A percentile compares a stretch with the other conserved stretches of the same genome.
These are phyloP conservation scores for Herpailurus yagouaroundi DNA, from an alignment of 2,113 vertebrate genomes.

Conservation along the genomic window DNA sequence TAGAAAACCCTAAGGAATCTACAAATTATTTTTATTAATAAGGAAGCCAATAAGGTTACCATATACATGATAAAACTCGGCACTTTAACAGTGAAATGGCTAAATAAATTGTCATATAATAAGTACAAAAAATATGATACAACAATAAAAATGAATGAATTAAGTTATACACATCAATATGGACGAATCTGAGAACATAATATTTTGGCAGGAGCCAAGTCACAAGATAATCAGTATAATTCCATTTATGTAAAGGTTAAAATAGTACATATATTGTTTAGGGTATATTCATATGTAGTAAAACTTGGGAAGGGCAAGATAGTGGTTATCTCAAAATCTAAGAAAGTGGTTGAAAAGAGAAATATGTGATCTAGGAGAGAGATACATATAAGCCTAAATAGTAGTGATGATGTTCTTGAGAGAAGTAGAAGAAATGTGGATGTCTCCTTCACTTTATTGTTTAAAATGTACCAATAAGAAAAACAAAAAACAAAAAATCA, in stretches of 20 bases:
- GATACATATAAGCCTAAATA: background rate
- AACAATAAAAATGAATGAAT: background rate
- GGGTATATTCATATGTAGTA: background rate
- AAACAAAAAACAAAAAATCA: background rate
- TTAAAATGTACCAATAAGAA: background rate
- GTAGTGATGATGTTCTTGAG: background rate
- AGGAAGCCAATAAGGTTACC: background rate
- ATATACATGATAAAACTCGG: background rate
- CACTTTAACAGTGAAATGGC: background rate
- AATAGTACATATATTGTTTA: constrained; percentile 20
- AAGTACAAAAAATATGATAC: background rate
- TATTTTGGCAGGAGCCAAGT: background rate
- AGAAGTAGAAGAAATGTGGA: background rate
- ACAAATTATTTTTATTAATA: constrained; percentile 45
- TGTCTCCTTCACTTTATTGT: background rate
- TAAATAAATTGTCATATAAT: background rate
- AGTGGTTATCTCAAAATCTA: background rate
- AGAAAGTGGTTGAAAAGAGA: background rate
- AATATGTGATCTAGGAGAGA: background rate
- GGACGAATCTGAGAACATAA: background rate
- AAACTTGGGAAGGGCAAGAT: background rate
- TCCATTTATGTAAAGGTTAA: constrained; percentile 26
- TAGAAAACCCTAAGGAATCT: background rate
- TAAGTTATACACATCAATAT: background rate
- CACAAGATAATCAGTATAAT: background rate